Evolutionary conservation across 2,888 invertebrate genomes (phyloP), one percentile per base, ranked within the genome.

Genomic region (Pandemis heparana): DNA sequence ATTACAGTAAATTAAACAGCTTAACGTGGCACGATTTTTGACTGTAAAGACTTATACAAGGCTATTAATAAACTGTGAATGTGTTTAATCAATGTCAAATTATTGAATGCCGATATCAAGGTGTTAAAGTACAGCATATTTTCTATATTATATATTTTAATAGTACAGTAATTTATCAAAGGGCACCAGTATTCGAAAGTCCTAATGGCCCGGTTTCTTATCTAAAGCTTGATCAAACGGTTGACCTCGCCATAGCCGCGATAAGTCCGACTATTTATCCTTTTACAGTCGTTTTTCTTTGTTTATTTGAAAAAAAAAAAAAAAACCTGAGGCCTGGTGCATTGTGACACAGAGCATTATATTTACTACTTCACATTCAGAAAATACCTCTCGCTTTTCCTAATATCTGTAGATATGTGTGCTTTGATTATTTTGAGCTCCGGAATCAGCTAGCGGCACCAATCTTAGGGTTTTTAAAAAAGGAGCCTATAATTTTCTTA

Each of bases 171-270:
- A 38, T 6, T 65, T 65, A 60, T 23, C 10, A 59, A 71, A 60
- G 32, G 43, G 32, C 62, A 23, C 32, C 38, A 46, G 62, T 62
- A 18, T 56, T 68, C 12, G 72, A 72, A 72, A 72, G 71, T 62
- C 48, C 32, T 10, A 43, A 41, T 23, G 67, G 56, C 56, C 60
- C 67, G 56, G 38, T 67, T 67, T 18, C 39, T 62, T 53, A 68
- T 72, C 67, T n/a, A 63, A 56, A 46, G 43, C 67, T 62, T 67
- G 72, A 72, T 72, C 72, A 56, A 62, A 63, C 48, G 18, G 46
- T 5, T 46, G 62, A 62, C 67, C 72, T 68, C 62, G 72, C 23
- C 23, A 66, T 38, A 43, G 39, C 56, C 46, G 53, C 64, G n/a
- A 65, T 65, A 65, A 65, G 32, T 65, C 51, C 14, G 9, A 23